phyloP scores from a whole-genome alignment of 1,140 invertebrate species.

The Parapsyche elsis region DNA sequence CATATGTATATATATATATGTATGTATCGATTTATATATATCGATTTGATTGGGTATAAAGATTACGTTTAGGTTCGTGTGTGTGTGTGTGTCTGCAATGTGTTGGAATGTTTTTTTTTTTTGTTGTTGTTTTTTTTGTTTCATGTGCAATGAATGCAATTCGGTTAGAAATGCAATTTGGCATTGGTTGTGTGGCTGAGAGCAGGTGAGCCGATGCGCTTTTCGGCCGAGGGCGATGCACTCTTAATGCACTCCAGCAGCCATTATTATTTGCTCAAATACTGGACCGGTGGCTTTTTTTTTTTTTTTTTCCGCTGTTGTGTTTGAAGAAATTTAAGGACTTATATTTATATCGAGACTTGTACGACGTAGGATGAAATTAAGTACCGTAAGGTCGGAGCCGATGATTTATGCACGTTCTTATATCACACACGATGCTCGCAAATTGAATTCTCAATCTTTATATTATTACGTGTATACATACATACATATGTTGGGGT shows the following conservation, averaged over 20 bases:
- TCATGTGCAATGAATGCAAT: background rate
- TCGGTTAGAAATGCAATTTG: slow-evolving; percentile 20
- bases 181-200: slow-evolving; percentile 7
- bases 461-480: background rate
- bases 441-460: background rate
- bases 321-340: slow-evolving; percentile 41
- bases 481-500: no score
- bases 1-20: background rate
- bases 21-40: no score
- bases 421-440: background rate
- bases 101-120: no score
- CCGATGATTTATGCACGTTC: slow-evolving; percentile 1
- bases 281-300: slow-evolving; percentile 40
- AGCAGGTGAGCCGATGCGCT: slow-evolving; percentile 36
- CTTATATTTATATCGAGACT: background rate
- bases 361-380: slow-evolving; percentile 31
- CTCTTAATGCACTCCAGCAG: slow-evolving; percentile 40
- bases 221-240: slow-evolving; percentile 41
- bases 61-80: no score
- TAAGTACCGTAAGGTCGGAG: slow-evolving; percentile 34
- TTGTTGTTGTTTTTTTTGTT: no score
- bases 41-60: no score
- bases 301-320: no score
- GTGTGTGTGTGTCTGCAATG: no score
- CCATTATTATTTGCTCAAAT: slow-evolving; percentile 45